Percentiles rank a stretch among this genome's conserved stretches.
These are phyloP conservation scores for Drosophila maculinotata DNA, from an alignment of 2,888 invertebrate genomes.

Conservation along the genomic window DNA sequence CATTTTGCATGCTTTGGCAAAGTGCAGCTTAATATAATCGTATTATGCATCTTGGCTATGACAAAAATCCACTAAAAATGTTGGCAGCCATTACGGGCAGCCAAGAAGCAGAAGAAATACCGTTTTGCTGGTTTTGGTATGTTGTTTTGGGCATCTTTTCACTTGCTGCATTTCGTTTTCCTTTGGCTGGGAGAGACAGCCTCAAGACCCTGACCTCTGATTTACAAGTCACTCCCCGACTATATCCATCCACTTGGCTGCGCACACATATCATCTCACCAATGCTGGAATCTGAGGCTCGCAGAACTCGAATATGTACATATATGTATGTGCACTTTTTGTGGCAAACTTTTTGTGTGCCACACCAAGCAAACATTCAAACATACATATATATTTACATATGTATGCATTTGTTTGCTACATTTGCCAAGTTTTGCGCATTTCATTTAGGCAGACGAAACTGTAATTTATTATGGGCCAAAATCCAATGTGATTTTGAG, in stretches of 20 bases:
- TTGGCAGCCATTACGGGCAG: slow-evolving; percentile 47
- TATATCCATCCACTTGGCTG: slow-evolving; percentile 23
- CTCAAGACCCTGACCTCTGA: slow-evolving; percentile 67
- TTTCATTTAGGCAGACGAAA: slow-evolving; percentile 65
- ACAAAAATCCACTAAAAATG: slow-evolving; percentile 42
- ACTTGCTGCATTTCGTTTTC: slow-evolving; percentile 48
- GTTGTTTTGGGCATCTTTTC: slow-evolving; percentile 20
- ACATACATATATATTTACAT: slow-evolving; percentile 2
- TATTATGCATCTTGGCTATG: slow-evolving; percentile 55
- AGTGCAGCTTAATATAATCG: slow-evolving; percentile 59
- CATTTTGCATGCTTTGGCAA: slow-evolving; percentile 42
- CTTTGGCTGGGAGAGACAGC: slow-evolving; percentile 36
- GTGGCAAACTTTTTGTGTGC: slow-evolving; percentile 18
- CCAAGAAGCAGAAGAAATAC: slow-evolving; percentile 7
- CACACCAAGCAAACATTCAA: slow-evolving; percentile 9
- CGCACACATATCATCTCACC: slow-evolving; percentile 20
- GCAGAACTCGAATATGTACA: slow-evolving; percentile 25
- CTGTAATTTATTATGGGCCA: slow-evolving; percentile 66
- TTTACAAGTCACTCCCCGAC: slow-evolving; percentile 40
- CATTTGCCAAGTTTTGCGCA: slow-evolving; percentile 59
- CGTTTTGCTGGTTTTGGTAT: slow-evolving; percentile 18
- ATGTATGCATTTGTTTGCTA: slow-evolving; percentile 14
- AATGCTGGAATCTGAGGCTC: slow-evolving; percentile 24
- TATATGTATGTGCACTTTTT: slow-evolving; percentile 37
- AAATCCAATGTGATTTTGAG: slow-evolving; percentile 60